phyloP scores from a whole-genome alignment of 37 sponge, comb jelly and placozoan species.

The Diacarnus erythraeanus region DNA sequence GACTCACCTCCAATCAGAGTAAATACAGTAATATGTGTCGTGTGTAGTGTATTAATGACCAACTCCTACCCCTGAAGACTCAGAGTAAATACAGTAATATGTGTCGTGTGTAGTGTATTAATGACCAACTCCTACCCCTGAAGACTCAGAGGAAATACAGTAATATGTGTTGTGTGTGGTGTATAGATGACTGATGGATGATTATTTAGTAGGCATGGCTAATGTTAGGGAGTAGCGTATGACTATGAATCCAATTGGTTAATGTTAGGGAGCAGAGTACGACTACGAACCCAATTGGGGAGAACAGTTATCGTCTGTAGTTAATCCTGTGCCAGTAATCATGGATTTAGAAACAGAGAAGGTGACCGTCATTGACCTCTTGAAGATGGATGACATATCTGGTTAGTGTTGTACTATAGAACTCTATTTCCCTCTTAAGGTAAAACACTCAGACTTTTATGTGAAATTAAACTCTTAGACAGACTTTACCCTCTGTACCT shows the following conservation, averaged over 20 bases:
- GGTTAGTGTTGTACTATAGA: slow-evolving; percentile 26
- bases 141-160: neutral
- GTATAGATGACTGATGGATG: neutral
- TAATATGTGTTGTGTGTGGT: neutral
- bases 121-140: neutral
- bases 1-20: slow-evolving; percentile 6
- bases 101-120: neutral
- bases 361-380: slow-evolving; percentile 25
- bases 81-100: neutral
- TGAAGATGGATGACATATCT: slow-evolving; percentile 57
- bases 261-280: slow-evolving; percentile 67
- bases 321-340: slow-evolving; percentile 73
- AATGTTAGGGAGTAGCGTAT: neutral
- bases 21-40: neutral
- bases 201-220: neutral
- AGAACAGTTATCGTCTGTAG: slow-evolving; percentile 70
- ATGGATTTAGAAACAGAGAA: slow-evolving; percentile 62
- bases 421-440: neutral
- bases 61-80: neutral
- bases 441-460: too few species aligned
- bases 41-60: neutral
- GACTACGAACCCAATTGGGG: slow-evolving; percentile 81
- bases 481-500: too few species aligned
- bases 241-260: neutral
- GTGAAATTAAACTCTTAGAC: too few species aligned